These are phyloP conservation scores for Epistrophe grossulariae DNA, from an alignment of 2,888 invertebrate genomes.

Conservation along the genomic window DNA sequence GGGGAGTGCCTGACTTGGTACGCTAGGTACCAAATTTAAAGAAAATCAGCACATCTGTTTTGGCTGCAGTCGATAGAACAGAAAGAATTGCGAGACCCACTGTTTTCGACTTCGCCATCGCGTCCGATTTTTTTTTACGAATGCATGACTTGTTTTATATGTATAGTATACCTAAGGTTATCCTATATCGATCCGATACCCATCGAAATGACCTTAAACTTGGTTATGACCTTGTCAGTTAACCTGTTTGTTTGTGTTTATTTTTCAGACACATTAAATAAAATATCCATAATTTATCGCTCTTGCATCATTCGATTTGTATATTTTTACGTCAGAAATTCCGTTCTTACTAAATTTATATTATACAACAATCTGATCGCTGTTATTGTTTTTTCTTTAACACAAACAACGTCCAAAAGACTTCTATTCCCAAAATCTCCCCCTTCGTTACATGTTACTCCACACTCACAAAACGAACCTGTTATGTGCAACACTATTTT, in stretches of 20 bases:
- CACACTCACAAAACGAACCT: not conserved
- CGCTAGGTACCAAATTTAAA: too few relatives aligned
- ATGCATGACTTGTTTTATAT: too few relatives aligned
- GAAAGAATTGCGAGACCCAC: too few relatives aligned
- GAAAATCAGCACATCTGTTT: too few relatives aligned
- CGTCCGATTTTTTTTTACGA: too few relatives aligned
- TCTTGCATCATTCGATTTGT: slow-evolving; percentile 6
- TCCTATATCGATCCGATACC: too few relatives aligned
- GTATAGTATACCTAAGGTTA: too few relatives aligned
- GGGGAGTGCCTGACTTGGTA: too few relatives aligned
- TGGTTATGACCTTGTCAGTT: not conserved
- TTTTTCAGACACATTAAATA: not conserved
- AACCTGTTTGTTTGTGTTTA: not conserved
- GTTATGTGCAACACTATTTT: slow-evolving; percentile 4
- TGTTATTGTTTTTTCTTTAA: not conserved
- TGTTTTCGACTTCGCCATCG: too few relatives aligned
- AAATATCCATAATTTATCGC: not conserved
- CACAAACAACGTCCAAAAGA: too few relatives aligned
- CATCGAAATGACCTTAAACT: not conserved
- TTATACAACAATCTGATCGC: not conserved
- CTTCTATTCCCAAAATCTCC: not conserved
- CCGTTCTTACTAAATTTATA: not conserved
- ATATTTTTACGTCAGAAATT: not conserved
- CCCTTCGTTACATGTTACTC: not conserved
- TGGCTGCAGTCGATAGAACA: too few relatives aligned